Evolutionary conservation across 2,888 invertebrate species (phyloP), one percentile per base, ranked within the genome.

Genomic region (Epinotia demarniana): DNA sequence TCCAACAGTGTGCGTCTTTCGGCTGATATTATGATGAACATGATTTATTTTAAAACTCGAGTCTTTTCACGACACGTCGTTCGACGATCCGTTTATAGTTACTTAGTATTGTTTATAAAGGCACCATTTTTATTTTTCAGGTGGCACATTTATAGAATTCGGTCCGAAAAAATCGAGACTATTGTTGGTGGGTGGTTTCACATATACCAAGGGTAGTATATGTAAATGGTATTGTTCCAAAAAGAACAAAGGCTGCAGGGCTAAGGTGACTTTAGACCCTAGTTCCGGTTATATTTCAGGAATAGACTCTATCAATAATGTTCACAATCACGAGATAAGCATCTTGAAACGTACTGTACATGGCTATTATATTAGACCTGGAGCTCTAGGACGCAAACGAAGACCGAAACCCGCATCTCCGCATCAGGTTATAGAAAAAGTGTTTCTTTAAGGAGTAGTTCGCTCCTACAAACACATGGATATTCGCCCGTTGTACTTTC

Each of bases 201-300:
- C 79, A 1, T 81, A 78, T 71, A 58, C 77, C 9, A 60, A 76
- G 27, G 77, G 23, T 3, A 53, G 49, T 18, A 62, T 43, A 27
- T 68, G 64, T 11, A 58, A 70, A 18, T 85, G 80, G 78, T 82
- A 83, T 81, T 84, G 67, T 79, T 84, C 9, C 60, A 61, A 63
- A 79, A 77, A 57, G 68, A 68, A 19, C 11, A 46, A 66, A 0
- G 81, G 81, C 0, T 85, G 84, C 55, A 82, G 75, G 72, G 83
- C 84, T 13, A 78, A 66, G 18, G 80, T 85, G 4, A 80, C 78
- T 19, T 76, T 85, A 73, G 72, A 77, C 9, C 43, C 27, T 0
- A 74, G 76, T 4, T 2, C 58, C 43, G 80, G 77, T 2, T 6
- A 43, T 43, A 43, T 13, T 12, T 43, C 12, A 63, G 6, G 43